Base-by-base conservation (phyloP, 2,797 vertebrate genomes). In the Tympanoctomys barrerae region DNA sequence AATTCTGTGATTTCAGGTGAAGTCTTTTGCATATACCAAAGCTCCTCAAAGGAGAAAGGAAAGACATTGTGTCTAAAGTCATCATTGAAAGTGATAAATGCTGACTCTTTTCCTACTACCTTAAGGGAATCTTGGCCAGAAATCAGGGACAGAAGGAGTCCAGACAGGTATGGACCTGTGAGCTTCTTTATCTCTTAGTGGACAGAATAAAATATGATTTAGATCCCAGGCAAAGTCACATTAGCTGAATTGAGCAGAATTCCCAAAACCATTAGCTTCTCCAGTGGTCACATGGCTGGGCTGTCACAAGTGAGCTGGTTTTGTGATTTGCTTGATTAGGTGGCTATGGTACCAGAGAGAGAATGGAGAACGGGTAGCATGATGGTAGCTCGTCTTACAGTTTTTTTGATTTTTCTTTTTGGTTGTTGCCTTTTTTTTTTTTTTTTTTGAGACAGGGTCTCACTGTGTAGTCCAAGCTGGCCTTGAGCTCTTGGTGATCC, bases 171-270 rank as follows among this genome's bases (percentile, higher is more conserved):
- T 94, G 96, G 96, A 92, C 91, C 83, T 54, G 85, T 96, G 93
- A 97, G 75, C 93, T 95, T 52, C 94, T 96, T 92, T 78, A 54
- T 93, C 97, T 98, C 91, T 49, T 92, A 97, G 70, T 97, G 52
- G 91, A 97, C 80, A 87, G 61, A 87, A 90, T 93, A 86, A 97
- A 97, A 95, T 98, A 89, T 97, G 93, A 98, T 98, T 97, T 97
- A 95, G 70, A 57, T 91, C 95, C n/a, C 12, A 87, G 95, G 54
- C 57, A 97, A 77, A 71, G 88, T 94, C 24, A 1, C 94, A 82
- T 96, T 97, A 97, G 94, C 80, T 98, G 84, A 95, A 81, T 57
- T 96, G 93, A 96, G 79, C 82, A 96, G 97, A 91, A 93, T 85
- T 95, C 71, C n/a, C 24, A 70, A 94, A 86, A 94, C 31, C 57